These are phyloP conservation scores for Copidosoma aretas DNA, from an alignment of 2,888 invertebrate species.

Conservation along the genomic window DNA sequence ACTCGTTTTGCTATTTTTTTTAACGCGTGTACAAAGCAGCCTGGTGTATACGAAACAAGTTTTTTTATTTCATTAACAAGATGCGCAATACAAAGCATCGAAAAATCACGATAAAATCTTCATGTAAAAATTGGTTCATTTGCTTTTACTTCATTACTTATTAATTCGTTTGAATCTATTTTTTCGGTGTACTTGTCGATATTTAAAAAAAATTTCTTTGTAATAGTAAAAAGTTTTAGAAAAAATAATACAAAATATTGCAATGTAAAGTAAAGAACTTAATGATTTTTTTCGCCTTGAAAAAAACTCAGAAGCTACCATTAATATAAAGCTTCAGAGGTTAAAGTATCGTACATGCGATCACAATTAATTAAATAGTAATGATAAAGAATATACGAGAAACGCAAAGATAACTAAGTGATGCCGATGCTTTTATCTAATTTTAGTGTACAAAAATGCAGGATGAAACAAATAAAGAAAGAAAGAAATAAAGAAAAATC, in stretches of 20 bases:
- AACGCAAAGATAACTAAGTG: slow-evolving; percentile 33
- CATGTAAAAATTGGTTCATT: background rate
- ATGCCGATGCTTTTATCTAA: slow-evolving; percentile 41
- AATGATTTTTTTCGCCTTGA: slow-evolving; percentile 11
- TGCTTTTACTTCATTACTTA: too few relatives aligned
- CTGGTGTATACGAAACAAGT: slow-evolving; percentile 21
- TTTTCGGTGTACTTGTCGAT: too few relatives aligned
- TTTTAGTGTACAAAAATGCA: slow-evolving; percentile 42
- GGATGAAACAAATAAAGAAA: slow-evolving; percentile 38
- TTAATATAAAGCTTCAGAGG: slow-evolving; percentile 39
- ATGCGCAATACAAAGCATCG: slow-evolving; percentile 9
- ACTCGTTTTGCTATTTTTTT: slow-evolving; percentile 28
- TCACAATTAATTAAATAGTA: slow-evolving; percentile 6
- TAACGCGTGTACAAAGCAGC: slow-evolving; percentile 15
- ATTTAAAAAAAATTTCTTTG: too few relatives aligned
- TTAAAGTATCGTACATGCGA: slow-evolving; percentile 31
- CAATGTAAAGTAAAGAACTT: slow-evolving; percentile 3
- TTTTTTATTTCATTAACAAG: slow-evolving; percentile 23
- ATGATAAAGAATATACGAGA: slow-evolving; percentile 24
- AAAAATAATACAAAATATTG: slow-evolving; percentile 19
- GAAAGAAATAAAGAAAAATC: slow-evolving; percentile 32
- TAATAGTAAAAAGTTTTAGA: slow-evolving; percentile 37
- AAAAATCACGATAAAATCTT: background rate
- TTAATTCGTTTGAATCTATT: too few relatives aligned
- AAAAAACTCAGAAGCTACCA: slow-evolving; percentile 37